These are phyloP conservation scores for Tringa solitaria DNA, from an alignment of 2,113 vertebrate genomes.

Conservation along the genomic window DNA sequence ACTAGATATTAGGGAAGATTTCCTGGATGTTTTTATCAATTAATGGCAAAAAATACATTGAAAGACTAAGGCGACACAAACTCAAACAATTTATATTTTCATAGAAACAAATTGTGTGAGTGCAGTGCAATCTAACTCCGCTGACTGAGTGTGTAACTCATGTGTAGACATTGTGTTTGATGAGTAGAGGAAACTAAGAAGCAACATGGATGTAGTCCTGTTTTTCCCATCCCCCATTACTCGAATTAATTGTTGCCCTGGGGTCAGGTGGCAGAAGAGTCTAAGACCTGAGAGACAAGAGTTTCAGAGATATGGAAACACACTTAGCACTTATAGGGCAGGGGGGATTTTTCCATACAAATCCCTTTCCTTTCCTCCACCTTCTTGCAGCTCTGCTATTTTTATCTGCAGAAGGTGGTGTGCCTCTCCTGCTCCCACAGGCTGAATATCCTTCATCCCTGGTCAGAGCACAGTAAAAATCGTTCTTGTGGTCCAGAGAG, in stretches of 20 bases:
- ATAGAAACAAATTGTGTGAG: neutral
- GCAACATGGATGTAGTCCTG: neutral
- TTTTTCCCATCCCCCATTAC: neutral
- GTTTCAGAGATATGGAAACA: neutral
- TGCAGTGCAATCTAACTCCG: neutral
- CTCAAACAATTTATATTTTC: neutral
- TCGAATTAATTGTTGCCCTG: neutral
- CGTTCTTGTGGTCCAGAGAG: neutral
- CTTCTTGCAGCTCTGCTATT: neutral
- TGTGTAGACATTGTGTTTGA: neutral
- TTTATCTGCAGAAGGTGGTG: neutral
- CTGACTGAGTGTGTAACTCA: neutral
- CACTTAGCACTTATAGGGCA: neutral
- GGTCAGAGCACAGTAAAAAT: neutral
- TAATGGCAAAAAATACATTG: neutral
- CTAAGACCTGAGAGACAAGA: neutral
- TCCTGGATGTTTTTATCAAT: neutral
- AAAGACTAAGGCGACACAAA: neutral
- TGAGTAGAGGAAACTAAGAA: neutral
- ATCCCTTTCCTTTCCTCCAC: neutral
- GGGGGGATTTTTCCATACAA: neutral
- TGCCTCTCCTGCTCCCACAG: neutral
- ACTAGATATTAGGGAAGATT: neutral
- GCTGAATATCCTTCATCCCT: neutral
- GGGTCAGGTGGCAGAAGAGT: neutral